Base-by-base conservation (phyloP, 2,113 vertebrate species). In the Copsychus sechellarum region DNA sequence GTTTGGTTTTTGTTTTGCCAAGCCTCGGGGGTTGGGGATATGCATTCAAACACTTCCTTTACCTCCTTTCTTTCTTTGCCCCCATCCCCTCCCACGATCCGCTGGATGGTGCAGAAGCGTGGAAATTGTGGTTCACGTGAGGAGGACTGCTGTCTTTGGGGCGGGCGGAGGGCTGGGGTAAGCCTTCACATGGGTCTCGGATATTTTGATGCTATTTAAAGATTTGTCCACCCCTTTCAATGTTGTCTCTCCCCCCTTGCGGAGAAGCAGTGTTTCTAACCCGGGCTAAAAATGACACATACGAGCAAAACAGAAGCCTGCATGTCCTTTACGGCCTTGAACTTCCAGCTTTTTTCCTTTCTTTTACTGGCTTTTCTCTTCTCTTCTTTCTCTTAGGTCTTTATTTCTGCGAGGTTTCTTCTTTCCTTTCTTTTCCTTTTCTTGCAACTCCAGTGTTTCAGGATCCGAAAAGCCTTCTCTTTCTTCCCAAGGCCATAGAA, bases 181-280 rank as follows among this genome's bases (percentile, higher is more conserved):
- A 94, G 28, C 62, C 79, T 86, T 65, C 90, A 86, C 76, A 67
- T 5, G 82, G 60, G 28, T 51, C 51, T 92, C 8, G 43, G 56
- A 45, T 90, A 80, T 88, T 96, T 80, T 88, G 79, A 80, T 92
- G 88, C 47, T 94, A 90, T 95, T 95, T 93, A 86, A 96, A 95
- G 82, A 80, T 65, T 77, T 78, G 67, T 65, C 64, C 71, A 86
- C 72, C 79, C 43, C 40, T 62, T 93, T 45, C 51, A n/a, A 66
- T 62, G 80, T 16, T 71, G 85, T 80, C 89, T 90, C 62, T 92
- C 54, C 51, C 72, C 60, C 60, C 78, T 90, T 79, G 94, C 21
- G 72, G 87, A 83, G 83, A n/a, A 86, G 56, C 64, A 56, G 60
- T 86, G 90, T 66, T 91, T 93, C 84, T 71, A 92, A 86, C 51